Evolutionary conservation across 2,888 invertebrate species (phyloP).

Genomic region (Malachius bipustulatus): DNA sequence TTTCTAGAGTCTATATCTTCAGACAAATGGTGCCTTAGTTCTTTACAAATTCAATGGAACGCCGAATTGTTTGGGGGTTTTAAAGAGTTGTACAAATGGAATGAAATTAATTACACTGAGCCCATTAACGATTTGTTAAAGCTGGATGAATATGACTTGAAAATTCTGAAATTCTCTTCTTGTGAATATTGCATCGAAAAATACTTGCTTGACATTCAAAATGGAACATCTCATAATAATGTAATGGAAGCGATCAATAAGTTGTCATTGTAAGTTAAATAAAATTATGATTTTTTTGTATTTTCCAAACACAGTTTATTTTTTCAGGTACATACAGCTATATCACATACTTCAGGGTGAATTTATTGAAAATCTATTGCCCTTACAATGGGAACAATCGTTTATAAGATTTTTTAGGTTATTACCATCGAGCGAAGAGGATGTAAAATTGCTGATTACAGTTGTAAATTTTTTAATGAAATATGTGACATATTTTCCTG

Average conservation of each 20-base stretch:
- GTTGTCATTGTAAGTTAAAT: conserved; percentile 42
- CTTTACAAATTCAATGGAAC: conserved; percentile 38
- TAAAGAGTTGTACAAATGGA: conserved; percentile 28
- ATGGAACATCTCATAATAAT: conserved; percentile 48
- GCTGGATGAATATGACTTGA: conserved; percentile 37
- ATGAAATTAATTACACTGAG: conserved; percentile 20
- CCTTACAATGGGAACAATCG: conserved; percentile 50
- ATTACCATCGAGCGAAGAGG: conserved; percentile 52
- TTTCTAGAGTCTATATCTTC: conserved; percentile 24
- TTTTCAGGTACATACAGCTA: conserved; percentile 24
- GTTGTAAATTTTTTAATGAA: conserved; percentile 33
- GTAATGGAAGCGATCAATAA: conserved; percentile 45
- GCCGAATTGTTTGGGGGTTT: conserved; percentile 34
- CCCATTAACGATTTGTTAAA: conserved; percentile 26
- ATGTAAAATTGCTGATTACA: conserved; percentile 45
- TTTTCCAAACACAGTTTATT: conserved; percentile 7
- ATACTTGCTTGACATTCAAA: conserved; percentile 47
- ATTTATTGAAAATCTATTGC: conserved; percentile 25
- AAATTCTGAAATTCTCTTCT: conserved; percentile 41
- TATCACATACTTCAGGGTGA: conserved; percentile 10
- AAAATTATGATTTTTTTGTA: neutral
- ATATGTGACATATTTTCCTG: conserved; percentile 20
- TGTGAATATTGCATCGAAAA: conserved; percentile 41
- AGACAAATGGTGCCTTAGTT: conserved; percentile 32
- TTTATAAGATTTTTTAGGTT: conserved; percentile 49